Base-by-base conservation (phyloP, 2,888 invertebrate species). In the Sinopyrophorus schimmeli region DNA sequence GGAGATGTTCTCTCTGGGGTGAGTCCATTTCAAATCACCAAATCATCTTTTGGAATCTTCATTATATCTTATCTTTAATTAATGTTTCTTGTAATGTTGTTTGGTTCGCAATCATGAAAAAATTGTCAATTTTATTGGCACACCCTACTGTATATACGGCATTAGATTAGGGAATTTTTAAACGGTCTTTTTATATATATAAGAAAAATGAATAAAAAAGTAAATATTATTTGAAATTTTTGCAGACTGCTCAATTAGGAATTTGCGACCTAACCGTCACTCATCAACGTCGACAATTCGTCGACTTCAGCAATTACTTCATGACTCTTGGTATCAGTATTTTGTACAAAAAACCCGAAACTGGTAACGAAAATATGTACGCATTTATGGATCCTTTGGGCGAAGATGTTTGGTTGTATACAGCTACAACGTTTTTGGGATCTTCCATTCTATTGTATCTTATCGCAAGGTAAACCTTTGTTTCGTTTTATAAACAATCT, bases 201-300 rank as follows among this genome's bases (percentile, higher is more conserved):
- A n/a, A n/a, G n/a, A n/a, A n/a, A n/a, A n/a, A n/a, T n/a, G n/a
- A n/a, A n/a, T n/a, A n/a, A n/a, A n/a, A n/a, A n/a, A n/a, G n/a
- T n/a, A n/a, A n/a, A n/a, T n/a, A n/a, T n/a, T n/a, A n/a, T n/a
- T n/a, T n/a, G n/a, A n/a, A n/a, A n/a, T n/a, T 80, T 17, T n/a
- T n/a, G n/a, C 73, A 95, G 94, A 88, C 86, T 79, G 94, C 94
- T 4, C 93, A 97, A 71, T 80, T 99, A 60, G 97, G 93, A 0
- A 88, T 98, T 50, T 96, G 95, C 61, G 96, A 98, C 68, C 76
- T 99, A 58, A 97, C 98, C 1, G 96, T 98, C 51, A 98, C 93
- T 3, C 92, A 90, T 68, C 84, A 89, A 46, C 78, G 98, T 40
- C 84, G 95, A 59, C 83, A 86, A 58, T 85, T 82, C 20, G 92